Evolutionary conservation across 2,797 vertebrate genomes (phyloP), one percentile per base, ranked within the genome.

Genomic region (Sciaenops ocellatus): DNA sequence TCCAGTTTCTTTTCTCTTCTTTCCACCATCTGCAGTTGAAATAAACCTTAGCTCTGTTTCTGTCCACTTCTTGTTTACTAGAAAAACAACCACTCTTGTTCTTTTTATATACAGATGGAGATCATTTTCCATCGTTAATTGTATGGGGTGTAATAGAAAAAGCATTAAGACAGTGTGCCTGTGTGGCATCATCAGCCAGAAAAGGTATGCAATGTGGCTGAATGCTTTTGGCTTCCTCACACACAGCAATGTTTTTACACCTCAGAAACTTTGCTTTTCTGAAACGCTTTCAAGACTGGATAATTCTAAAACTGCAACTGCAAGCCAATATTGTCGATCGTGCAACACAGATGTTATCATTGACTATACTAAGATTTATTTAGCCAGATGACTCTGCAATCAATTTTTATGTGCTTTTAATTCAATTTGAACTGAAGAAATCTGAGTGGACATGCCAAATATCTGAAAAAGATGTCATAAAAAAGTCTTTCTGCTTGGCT

Each of bases 1-100:
- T 78, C 85, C 73, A 73, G 80, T 44, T 47, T 47, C 20, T 46
- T 76, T 82, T 79, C 30, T 51, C 42, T 71, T 47, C 50, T 69
- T 56, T 66, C 24, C 20, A 22, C 56, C 48, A 64, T 86, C 68
- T 86, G 78, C 3, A 64, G 73, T 51, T 51, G 2, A 73, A 60
- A 65, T 55, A 42, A 71, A 65, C 73, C 54, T 60, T 4, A 57
- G 10, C 6, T n/a, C 52, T 48, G 11, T 26, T 81, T 57, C 64
- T 65, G 0, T 26, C 38, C 22, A 20, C 30, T 67, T 71, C 22
- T 71, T 44, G 20, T 74, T 84, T 59, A 16, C 34, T 10, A 34
- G 26, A 51, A 67, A 73, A 85, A 62, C 38, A 56, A 34, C 61
- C 73, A 66, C 13, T 52, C 18, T 46, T 50, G 16, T 41, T 67